These are phyloP conservation scores for Tenthredo scrophulariae DNA, from an alignment of 2,888 invertebrate species.

Conservation along the genomic window DNA sequence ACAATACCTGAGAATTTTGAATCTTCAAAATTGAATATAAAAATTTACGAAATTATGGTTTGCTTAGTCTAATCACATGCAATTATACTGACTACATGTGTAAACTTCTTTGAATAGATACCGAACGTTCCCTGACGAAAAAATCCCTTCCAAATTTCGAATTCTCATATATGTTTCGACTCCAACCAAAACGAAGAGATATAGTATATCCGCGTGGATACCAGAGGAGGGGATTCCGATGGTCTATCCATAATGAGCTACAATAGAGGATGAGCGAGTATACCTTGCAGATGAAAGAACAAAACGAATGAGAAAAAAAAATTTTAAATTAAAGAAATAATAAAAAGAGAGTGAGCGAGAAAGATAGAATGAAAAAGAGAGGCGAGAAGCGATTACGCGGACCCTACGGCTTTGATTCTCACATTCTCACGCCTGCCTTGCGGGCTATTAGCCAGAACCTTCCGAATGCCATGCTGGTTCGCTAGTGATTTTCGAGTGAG, in stretches of 20 bases:
- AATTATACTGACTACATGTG: too few species aligned
- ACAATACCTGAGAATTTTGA: too few species aligned
- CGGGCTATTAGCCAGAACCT: conserved; percentile 31
- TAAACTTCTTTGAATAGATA: too few species aligned
- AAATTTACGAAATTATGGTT: too few species aligned
- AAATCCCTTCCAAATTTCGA: neutral
- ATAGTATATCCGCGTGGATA: neutral
- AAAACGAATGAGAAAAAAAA: neutral
- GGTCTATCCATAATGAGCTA: neutral
- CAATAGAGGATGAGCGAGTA: neutral
- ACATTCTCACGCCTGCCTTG: conserved; percentile 31
- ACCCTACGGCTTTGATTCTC: conserved; percentile 22
- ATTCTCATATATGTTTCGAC: neutral
- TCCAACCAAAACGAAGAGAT: neutral
- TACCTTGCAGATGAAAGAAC: neutral
- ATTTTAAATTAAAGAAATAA: too few species aligned
- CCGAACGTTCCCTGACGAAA: too few species aligned
- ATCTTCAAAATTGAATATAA: too few species aligned
- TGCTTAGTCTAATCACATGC: too few species aligned
- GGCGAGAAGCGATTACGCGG: conserved; percentile 44
- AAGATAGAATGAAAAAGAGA: conserved; percentile 35
- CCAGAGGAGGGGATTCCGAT: neutral
- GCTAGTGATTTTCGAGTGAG: conserved; percentile 45
- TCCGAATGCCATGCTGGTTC: conserved; percentile 19
- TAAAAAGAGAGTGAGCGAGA: neutral